These are phyloP conservation scores for Vimba vimba DNA, from an alignment of 2,113 vertebrate genomes.

Conservation along the genomic window DNA sequence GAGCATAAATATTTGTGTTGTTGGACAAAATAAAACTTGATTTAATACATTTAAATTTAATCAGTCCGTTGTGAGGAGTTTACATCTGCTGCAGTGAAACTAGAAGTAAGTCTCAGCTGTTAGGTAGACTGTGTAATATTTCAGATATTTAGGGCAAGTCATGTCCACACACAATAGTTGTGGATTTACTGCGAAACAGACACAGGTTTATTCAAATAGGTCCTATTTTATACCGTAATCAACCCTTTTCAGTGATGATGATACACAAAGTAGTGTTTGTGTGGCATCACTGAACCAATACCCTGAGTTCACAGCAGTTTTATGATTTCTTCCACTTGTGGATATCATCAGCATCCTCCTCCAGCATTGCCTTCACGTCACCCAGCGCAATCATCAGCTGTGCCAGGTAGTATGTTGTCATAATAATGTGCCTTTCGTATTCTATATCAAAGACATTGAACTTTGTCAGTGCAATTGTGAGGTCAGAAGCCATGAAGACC, in stretches of 20 bases:
- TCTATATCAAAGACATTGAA: slow-evolving; percentile 68
- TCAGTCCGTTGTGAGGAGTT: neutral
- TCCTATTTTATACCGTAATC: neutral
- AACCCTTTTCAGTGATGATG: neutral
- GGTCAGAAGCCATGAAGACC: slow-evolving; percentile 78
- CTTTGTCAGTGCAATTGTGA: slow-evolving; percentile 70
- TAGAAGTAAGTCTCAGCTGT: neutral
- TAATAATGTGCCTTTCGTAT: slow-evolving; percentile 66
- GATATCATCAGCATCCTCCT: slow-evolving; percentile 58
- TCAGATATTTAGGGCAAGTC: neutral
- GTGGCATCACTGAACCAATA: neutral
- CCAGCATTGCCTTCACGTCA: slow-evolving; percentile 64
- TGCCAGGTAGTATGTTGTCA: slow-evolving; percentile 83
- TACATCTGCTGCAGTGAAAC: neutral
- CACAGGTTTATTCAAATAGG: neutral
- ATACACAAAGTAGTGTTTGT: neutral
- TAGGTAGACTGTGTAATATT: neutral
- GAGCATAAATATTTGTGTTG: neutral
- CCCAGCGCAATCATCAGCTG: slow-evolving; percentile 80
- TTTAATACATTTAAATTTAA: neutral
- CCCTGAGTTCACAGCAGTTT: neutral
- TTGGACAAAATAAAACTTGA: neutral
- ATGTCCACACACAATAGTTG: neutral
- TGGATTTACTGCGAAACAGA: neutral
- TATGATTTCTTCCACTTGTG: slow-evolving; percentile 76